A percentile compares a stretch with the other conserved stretches of the same genome.
Conservation (phyloP, 2,113 vertebrate species). For the Halcyon malimbica region DNA sequence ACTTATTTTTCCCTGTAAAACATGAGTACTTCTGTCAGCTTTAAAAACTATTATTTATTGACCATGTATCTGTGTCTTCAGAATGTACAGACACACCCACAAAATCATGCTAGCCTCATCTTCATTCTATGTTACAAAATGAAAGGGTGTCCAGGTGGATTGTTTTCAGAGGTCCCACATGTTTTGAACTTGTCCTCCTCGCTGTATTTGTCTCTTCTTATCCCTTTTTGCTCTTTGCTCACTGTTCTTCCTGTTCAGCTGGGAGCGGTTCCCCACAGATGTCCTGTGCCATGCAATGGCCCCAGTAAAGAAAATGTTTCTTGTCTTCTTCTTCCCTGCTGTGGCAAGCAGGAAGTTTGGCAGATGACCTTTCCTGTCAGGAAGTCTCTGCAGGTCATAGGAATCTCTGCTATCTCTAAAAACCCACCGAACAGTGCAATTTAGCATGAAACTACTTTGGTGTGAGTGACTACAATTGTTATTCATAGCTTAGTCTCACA, state of each 20-base stretch:
- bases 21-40: neutral
- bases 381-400: neutral
- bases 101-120: neutral
- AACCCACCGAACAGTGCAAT: neutral
- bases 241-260: neutral
- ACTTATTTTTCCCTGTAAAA: neutral
- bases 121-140: neutral
- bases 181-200: neutral
- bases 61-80: neutral
- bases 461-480: neutral
- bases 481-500: constrained; percentile 5
- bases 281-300: neutral
- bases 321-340: constrained; percentile 14
- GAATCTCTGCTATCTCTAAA: neutral
- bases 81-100: neutral
- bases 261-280: neutral
- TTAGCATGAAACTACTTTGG: neutral
- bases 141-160: neutral
- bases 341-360: constrained; percentile 21
- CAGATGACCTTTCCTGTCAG: constrained; percentile 13
- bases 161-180: neutral
- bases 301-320: neutral
- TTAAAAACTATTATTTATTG: neutral
- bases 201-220: neutral
- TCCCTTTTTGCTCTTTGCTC: neutral